Percentiles rank a stretch among this genome's conserved stretches.
phyloP scores from a whole-genome alignment of 2,113 vertebrate genomes.

The Pedionomus torquatus region DNA sequence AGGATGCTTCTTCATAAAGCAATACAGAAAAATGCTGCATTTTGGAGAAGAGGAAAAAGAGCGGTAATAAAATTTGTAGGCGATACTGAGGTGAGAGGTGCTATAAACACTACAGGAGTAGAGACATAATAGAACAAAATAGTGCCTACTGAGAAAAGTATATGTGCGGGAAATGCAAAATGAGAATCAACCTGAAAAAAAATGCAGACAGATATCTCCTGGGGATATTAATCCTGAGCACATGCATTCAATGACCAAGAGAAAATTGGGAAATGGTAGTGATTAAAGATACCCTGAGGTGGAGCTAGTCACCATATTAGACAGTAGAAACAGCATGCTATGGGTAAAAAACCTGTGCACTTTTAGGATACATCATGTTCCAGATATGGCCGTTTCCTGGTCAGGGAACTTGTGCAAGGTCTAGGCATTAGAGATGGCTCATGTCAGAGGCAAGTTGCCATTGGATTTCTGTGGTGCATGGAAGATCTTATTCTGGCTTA shows the following conservation, averaged over 20 bases:
- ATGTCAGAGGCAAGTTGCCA: background rate
- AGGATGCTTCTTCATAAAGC: background rate
- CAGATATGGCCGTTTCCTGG: background rate
- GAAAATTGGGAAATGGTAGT: conserved; percentile 9
- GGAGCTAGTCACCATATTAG: background rate
- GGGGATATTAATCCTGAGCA: background rate
- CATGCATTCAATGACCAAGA: background rate
- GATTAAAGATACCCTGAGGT: conserved; percentile 26
- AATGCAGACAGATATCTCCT: background rate
- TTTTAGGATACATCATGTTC: background rate
- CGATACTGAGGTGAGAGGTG: background rate
- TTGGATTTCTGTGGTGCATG: background rate
- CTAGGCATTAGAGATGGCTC: background rate
- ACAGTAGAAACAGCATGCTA: background rate
- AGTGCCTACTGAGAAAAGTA: background rate
- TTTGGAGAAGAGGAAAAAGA: background rate
- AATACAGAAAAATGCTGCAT: background rate
- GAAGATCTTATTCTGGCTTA: background rate
- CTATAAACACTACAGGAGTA: background rate
- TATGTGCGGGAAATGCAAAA: conserved; percentile 21
- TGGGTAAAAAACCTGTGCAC: background rate
- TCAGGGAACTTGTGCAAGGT: background rate
- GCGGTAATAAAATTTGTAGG: conserved; percentile 1
- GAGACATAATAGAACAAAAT: background rate
- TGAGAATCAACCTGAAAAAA: background rate